phyloP scores from a whole-genome alignment of 1,140 invertebrate genomes.

The Listronotus bonariensis region DNA sequence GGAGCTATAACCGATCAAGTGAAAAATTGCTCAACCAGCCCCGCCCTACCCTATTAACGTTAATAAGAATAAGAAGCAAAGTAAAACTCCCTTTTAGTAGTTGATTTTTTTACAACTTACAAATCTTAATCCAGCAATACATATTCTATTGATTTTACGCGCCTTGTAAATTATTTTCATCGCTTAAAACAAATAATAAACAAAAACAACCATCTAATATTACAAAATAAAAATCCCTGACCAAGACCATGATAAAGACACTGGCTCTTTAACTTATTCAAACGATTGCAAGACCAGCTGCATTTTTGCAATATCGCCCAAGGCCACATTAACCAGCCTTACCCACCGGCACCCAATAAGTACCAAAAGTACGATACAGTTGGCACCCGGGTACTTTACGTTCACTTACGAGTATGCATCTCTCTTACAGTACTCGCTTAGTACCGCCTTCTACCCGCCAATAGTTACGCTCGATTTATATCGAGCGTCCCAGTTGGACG shows the following conservation, averaged over 20 bases:
- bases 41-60: too few species aligned
- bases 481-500: constrained; percentile 8
- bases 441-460: constrained; percentile 8
- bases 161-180: not conserved
- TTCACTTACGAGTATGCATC: not conserved
- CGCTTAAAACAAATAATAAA: not conserved
- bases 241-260: constrained; percentile 10
- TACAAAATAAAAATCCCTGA: constrained; percentile 5
- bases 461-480: not conserved
- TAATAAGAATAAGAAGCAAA: too few species aligned
- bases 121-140: too few species aligned
- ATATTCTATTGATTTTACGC: not conserved
- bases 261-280: constrained; percentile 1
- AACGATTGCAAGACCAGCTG: not conserved
- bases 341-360: constrained; percentile 23
- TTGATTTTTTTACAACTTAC: too few species aligned
- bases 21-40: too few species aligned
- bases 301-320: constrained; percentile 9
- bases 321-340: constrained; percentile 5
- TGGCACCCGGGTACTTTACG: constrained; percentile 19
- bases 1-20: too few species aligned
- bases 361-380: constrained; percentile 2
- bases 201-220: not conserved
- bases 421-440: not conserved
- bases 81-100: too few species aligned